phyloP scores from a whole-genome alignment of 2,888 invertebrate species.

The Sesia bembeciformis region DNA sequence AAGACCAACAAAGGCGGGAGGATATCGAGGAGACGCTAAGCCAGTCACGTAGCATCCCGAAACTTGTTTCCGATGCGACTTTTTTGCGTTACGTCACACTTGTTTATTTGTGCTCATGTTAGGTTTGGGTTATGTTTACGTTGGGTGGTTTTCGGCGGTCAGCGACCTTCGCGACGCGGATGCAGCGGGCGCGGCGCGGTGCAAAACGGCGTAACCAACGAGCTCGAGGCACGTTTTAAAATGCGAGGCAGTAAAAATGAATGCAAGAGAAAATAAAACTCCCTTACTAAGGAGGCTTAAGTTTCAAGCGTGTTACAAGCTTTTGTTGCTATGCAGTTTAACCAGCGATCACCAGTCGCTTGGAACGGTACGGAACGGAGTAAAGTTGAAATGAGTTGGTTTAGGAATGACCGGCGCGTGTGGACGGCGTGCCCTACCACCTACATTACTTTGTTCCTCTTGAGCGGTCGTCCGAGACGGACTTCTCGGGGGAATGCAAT shows the following conservation, averaged over 20 bases:
- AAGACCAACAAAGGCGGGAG: neutral
- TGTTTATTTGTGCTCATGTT: slow-evolving; percentile 15
- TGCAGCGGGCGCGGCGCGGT: slow-evolving; percentile 37
- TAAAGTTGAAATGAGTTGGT: slow-evolving; percentile 13
- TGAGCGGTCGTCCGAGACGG: slow-evolving; percentile 49
- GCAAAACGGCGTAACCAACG: slow-evolving; percentile 33
- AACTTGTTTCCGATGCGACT: slow-evolving; percentile 5
- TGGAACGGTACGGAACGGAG: slow-evolving; percentile 38
- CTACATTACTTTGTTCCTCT: slow-evolving; percentile 33
- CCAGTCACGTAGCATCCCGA: slow-evolving; percentile 4
- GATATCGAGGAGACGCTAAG: neutral
- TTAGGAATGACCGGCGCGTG: slow-evolving; percentile 41
- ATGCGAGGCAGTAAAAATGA: slow-evolving; percentile 36
- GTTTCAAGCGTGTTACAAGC: slow-evolving; percentile 15
- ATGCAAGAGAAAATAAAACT: slow-evolving; percentile 26
- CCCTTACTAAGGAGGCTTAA: slow-evolving; percentile 7
- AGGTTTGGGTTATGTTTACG: slow-evolving; percentile 37
- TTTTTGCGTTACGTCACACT: slow-evolving; percentile 11
- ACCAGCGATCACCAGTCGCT: slow-evolving; percentile 31
- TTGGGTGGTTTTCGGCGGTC: slow-evolving; percentile 59
- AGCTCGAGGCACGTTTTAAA: slow-evolving; percentile 35
- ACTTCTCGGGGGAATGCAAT: slow-evolving; percentile 29
- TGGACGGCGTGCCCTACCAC: slow-evolving; percentile 42
- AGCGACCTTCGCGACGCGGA: slow-evolving; percentile 53
- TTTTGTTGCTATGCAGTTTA: slow-evolving; percentile 35